Evolutionary conservation across 2,797 vertebrate genomes (phyloP), one percentile per base, ranked within the genome.

Genomic region (Cercopithecus diana): DNA sequence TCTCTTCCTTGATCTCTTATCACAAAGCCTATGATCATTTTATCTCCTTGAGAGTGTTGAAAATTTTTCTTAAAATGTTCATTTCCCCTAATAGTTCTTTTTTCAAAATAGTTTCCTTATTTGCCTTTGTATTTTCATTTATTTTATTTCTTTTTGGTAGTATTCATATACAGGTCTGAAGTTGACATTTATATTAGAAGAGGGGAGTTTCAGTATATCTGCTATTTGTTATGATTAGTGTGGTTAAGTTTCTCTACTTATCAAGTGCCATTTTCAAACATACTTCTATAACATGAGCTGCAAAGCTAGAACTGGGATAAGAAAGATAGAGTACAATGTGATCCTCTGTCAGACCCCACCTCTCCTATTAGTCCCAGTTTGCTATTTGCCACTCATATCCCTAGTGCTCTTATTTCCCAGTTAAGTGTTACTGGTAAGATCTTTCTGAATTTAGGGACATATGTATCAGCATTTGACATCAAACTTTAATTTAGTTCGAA

Each of bases 1-100:
- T 90, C 12, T 95, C 76, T 87, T 95, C 82, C 86, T 82, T 91
- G 58, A 88, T 91, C 70, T 93, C 76, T 88, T 95, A 90, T 88
- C 91, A 72, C 88, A 76, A 50, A 61, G 82, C 50, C 70, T 39
- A 61, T 48, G 20, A 52, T 87, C 48, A 77, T 95, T 93, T 95
- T 83, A 95, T 90, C 57, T 87, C 43, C 76, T 43, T 90, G 24
- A 75, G 64, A 90, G 39, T 87, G 41, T 45, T 72, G 57, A 93
- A 58, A 83, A 45, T 92, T 88, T 88, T 95, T 95, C 81, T 90
- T 70, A 90, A 95, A 77, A 28, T 45, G 41, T 41, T 90, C 36
- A 87, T 77, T 87, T 82, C 41, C 58, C 85, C 24, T 81, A 82
- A 50, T 70, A 82, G 70, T 57, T 82, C 36, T 70, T 73, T 58